These are phyloP conservation scores for Sminthurides aquaticus DNA, from an alignment of 2,888 invertebrate genomes.

Conservation along the genomic window DNA sequence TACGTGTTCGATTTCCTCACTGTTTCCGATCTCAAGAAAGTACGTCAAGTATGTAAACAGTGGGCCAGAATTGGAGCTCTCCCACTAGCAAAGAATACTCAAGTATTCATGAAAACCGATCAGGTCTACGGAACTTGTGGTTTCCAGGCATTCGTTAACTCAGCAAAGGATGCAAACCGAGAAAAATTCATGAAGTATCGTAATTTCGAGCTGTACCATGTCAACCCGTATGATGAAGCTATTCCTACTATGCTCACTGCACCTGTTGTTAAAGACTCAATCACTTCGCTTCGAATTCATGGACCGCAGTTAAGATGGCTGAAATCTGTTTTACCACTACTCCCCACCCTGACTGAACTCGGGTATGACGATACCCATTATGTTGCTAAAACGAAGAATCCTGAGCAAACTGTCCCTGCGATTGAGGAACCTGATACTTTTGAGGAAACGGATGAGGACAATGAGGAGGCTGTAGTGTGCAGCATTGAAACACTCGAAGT, in stretches of 20 bases:
- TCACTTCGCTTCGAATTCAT: not conserved
- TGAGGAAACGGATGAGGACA: not conserved
- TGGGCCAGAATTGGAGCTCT: not conserved
- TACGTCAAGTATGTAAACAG: not conserved
- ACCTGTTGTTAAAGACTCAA: not conserved
- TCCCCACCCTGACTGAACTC: not conserved
- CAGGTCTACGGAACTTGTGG: not conserved
- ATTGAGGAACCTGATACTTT: not conserved
- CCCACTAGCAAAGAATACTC: not conserved
- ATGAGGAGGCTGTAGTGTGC: not conserved
- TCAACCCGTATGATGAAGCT: not conserved
- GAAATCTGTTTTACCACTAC: not conserved
- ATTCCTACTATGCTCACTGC: not conserved
- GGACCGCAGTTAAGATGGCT: not conserved
- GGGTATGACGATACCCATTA: slow-evolving; percentile 1
- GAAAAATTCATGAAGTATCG: not conserved
- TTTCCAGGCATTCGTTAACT: not conserved
- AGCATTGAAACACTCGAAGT: not conserved
- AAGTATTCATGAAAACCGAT: not conserved
- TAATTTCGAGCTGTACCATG: slow-evolving; percentile 1
- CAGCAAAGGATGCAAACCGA: not conserved
- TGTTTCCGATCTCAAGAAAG: not conserved
- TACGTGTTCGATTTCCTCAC: not conserved
- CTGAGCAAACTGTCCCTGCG: not conserved
- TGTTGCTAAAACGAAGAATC: not conserved